These are phyloP conservation scores for Lycorma delicatula DNA, from an alignment of 1,140 invertebrate species.

Conservation along the genomic window DNA sequence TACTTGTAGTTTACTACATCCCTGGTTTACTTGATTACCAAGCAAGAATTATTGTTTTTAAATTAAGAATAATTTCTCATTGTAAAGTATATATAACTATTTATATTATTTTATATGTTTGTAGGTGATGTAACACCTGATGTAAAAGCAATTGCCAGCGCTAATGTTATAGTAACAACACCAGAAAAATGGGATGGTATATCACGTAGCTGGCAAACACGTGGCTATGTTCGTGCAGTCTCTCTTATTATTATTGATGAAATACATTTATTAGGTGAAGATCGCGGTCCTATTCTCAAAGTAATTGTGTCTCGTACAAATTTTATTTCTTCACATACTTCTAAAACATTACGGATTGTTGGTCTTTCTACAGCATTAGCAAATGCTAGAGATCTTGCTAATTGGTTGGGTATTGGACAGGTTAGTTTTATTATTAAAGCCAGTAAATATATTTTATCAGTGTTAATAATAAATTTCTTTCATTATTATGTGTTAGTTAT, in stretches of 20 bases:
- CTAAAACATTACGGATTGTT: slow-evolving; percentile 70
- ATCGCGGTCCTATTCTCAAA: slow-evolving; percentile 78
- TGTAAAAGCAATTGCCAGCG: slow-evolving; percentile 67
- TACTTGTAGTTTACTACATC: too few relatives aligned
- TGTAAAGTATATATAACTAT: too few relatives aligned
- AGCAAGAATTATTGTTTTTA: too few relatives aligned
- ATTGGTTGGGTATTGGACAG: slow-evolving; percentile 87
- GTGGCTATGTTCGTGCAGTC: slow-evolving; percentile 89
- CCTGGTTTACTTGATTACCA: too few relatives aligned
- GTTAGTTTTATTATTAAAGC: too few relatives aligned
- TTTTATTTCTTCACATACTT: slow-evolving; percentile 83
- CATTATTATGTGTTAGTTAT: too few relatives aligned
- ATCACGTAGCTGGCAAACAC: slow-evolving; percentile 92
- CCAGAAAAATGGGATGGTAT: slow-evolving; percentile 99
- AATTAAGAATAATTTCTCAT: too few relatives aligned
- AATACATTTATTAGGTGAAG: slow-evolving; percentile 92
- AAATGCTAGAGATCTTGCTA: slow-evolving; percentile 92
- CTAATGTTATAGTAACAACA: slow-evolving; percentile 94
- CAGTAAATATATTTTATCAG: too few relatives aligned
- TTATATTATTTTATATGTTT: too few relatives aligned
- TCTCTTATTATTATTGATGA: slow-evolving; percentile 95
- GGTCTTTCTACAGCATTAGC: slow-evolving; percentile 96
- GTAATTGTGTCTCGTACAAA: slow-evolving; percentile 79
- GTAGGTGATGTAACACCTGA: slow-evolving; percentile 91
- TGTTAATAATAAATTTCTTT: too few relatives aligned